Evolutionary conservation across 2,113 vertebrate genomes (phyloP).

Genomic region (Pedionomus torquatus): DNA sequence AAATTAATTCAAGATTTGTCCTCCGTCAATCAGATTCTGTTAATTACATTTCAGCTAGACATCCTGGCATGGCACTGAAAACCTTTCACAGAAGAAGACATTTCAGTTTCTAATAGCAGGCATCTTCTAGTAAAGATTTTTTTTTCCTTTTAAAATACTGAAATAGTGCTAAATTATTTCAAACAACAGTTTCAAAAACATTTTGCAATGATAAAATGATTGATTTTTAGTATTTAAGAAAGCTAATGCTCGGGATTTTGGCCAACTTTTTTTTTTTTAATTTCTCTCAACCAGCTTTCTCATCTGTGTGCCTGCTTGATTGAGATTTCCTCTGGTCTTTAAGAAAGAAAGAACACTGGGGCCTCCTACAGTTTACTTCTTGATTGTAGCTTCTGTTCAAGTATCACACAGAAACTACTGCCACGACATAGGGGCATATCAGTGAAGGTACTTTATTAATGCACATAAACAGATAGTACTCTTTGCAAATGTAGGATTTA

Average conservation of each 20-base stretch:
- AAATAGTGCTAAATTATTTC: neutral
- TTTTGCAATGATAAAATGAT: neutral
- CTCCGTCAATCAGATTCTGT: neutral
- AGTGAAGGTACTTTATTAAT: neutral
- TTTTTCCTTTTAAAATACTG: neutral
- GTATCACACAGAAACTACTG: neutral
- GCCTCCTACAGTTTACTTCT: conserved; percentile 52
- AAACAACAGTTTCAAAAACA: neutral
- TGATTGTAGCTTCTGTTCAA: conserved; percentile 3
- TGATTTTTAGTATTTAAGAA: neutral
- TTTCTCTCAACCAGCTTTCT: neutral
- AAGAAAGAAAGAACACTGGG: conserved; percentile 38
- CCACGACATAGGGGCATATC: neutral
- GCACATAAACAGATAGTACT: neutral
- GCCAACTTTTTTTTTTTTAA: neutral
- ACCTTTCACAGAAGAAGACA: neutral
- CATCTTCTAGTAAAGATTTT: neutral
- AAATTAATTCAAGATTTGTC: neutral
- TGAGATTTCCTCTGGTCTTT: neutral
- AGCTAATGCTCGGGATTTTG: neutral
- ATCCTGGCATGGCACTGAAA: neutral
- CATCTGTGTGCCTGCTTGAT: neutral
- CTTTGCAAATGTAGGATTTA: neutral
- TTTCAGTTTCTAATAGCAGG: neutral
- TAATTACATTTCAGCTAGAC: neutral